phyloP scores from a whole-genome alignment of 2,888 invertebrate genomes.

The Drosophila yooni region DNA sequence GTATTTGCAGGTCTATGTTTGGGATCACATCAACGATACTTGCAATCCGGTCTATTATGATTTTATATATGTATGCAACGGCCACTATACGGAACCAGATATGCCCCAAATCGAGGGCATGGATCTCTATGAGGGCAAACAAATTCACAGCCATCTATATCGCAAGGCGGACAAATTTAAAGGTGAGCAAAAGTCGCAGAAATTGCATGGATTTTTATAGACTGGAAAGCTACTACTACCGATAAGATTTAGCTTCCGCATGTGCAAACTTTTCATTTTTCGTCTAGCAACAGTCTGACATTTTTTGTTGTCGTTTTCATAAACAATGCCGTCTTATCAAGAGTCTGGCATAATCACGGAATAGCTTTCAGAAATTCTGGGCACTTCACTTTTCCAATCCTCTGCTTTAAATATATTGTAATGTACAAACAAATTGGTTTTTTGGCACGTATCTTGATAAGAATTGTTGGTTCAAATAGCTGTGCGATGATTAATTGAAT shows the following conservation, averaged over 20 bases:
- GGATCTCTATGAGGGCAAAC: slow-evolving; percentile 87
- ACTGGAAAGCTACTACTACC: not conserved
- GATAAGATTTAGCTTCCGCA: slow-evolving; percentile 18
- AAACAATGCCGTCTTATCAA: slow-evolving; percentile 38
- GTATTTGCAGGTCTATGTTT: slow-evolving; percentile 76
- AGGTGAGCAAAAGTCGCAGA: slow-evolving; percentile 75
- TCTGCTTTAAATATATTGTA: not conserved
- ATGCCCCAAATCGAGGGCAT: slow-evolving; percentile 90
- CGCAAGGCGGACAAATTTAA: slow-evolving; percentile 90
- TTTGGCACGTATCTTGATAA: slow-evolving; percentile 10
- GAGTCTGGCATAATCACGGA: slow-evolving; percentile 24
- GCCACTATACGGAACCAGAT: slow-evolving; percentile 93
- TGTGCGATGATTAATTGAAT: not conserved
- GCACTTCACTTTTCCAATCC: not conserved
- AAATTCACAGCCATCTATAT: slow-evolving; percentile 94
- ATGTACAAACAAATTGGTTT: not conserved
- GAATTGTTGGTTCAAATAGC: not conserved
- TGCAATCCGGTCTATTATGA: slow-evolving; percentile 89
- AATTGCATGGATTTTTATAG: too few relatives aligned
- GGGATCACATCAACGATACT: slow-evolving; percentile 74
- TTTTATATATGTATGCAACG: slow-evolving; percentile 93
- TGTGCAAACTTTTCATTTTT: not conserved
- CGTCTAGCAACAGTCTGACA: slow-evolving; percentile 20
- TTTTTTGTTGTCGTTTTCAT: slow-evolving; percentile 11
- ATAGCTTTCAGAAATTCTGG: not conserved